These are phyloP conservation scores for Enhydra lutris DNA, from an alignment of 2,113 vertebrate species.

Conservation along the genomic window DNA sequence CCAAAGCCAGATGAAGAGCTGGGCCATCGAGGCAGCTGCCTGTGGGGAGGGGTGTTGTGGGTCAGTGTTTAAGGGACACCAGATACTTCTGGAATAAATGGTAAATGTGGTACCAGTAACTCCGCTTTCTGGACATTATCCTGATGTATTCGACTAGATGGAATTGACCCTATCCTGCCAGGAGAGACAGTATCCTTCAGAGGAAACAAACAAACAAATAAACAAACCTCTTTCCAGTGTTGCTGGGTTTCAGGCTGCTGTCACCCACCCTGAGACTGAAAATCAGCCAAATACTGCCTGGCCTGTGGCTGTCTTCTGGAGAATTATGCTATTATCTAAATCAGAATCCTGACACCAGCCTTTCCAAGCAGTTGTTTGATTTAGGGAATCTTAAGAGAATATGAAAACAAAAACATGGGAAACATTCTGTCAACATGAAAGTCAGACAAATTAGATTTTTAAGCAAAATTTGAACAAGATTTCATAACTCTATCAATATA, in stretches of 20 bases:
- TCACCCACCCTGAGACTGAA: not conserved
- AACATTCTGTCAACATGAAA: slow-evolving; percentile 17
- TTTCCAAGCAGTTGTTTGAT: slow-evolving; percentile 22
- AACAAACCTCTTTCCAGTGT: not conserved
- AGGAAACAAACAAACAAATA: not conserved
- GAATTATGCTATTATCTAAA: slow-evolving; percentile 8
- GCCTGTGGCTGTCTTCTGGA: not conserved
- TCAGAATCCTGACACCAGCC: not conserved
- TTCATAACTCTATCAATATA: slow-evolving; percentile 49
- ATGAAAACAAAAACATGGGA: not conserved
- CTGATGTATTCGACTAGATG: not conserved
- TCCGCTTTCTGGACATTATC: not conserved
- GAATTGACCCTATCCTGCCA: not conserved
- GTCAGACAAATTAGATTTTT: slow-evolving; percentile 53
- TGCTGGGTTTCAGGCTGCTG: not conserved
- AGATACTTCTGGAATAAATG: not conserved
- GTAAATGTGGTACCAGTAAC: not conserved
- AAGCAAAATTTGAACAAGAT: slow-evolving; percentile 50
- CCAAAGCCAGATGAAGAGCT: not conserved
- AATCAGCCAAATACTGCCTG: not conserved
- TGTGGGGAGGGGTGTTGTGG: not conserved
- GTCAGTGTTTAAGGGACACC: not conserved
- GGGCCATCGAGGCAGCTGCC: not conserved
- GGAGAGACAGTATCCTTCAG: not conserved
- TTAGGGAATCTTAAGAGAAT: slow-evolving; percentile 34